Evolutionary conservation across 2,113 vertebrate genomes (phyloP), one percentile per base, ranked within the genome.

Genomic region (Callopanchax toddi): DNA sequence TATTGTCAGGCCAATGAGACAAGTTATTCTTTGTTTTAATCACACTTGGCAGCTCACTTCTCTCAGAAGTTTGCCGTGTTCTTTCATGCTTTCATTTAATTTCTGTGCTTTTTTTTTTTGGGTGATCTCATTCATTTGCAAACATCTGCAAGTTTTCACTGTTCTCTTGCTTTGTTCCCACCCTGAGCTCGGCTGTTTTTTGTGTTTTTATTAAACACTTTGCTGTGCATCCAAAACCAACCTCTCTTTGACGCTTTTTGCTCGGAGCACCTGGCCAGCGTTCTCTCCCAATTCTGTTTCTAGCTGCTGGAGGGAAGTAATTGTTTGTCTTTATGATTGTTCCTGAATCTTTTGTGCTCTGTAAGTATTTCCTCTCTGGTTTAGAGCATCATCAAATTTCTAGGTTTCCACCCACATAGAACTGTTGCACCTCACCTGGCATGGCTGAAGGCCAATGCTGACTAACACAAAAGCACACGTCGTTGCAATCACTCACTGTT

Each of bases 311-410:
- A 86, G 53, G 57, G 67, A 63, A 69, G 68, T 61, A 72, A 83
- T 85, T 78, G 74, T 85, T 90, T 79, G 76, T 84, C 62, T 74
- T 72, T 69, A 62, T 64, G 66, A 84, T 77, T 87, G 86, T 89
- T 81, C 77, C 60, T 52, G 5, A 66, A 50, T 49, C 80, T 81
- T 88, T 89, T 89, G 87, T 89, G 65, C 78, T 50, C 45, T 75
- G 56, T 68, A 65, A 71, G 79, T 74, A 78, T 86, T 84, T 82
- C 66, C 71, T 79, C 76, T 72, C 71, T 37, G 36, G 73, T 79
- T 49, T 66, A 39, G 69, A 82, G 80, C 82, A 76, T 89, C 86
- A 83, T 89, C 82, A 59, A 73, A 79, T 90, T 90, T 89, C 87
- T 67, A 29, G 66, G 64, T 74, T 83, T 75, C 79, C 78, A 79